Base-by-base conservation (phyloP, 2,113 vertebrate genomes). In the Entosphenus tridentatus region DNA sequence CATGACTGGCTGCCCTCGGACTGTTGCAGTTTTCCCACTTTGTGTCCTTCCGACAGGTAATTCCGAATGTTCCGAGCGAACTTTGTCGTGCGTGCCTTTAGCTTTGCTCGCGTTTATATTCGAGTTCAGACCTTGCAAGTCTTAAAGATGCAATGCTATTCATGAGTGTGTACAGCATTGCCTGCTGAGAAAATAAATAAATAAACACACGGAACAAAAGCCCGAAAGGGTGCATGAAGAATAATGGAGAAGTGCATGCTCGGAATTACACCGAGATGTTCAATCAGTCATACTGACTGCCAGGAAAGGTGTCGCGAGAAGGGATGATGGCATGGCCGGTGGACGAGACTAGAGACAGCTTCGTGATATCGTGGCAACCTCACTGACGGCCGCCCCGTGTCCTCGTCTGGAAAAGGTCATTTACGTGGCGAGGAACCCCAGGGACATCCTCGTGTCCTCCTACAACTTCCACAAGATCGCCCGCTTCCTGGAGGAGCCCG, bases 381-480 rank as follows among this genome's bases (percentile, higher is more conserved):
- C 1, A 0, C 14, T 9, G 1, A 39, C 9, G 18, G 13, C 13
- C 16, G 18, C 7, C 18, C 13, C 9, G 12, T 55, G 12, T 12
- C 1, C 3, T 65, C 57, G 8, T 11, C 21, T 2, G 2, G 14
- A 8, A 17, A 68, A 89, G 87, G 79, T 93, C 70, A 82, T 89
- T 70, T 89, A 87, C 1, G 72, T 89, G 70, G 79, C 79, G 65
- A 83, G 86, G 77, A 86, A 90, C 74, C 86, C 88, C 56, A 88
- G 87, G 78, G 89, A 89, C 0, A 80, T 86, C 0, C 72, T 69
- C 0, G 84, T 89, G 10, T 93, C 88, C 2, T 89, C 79, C 75
- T 89, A 85, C 70, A 76, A 86, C 72, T 89, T 88, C 74, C 83
- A 86, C 71, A 81, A 73, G 68, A 75, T 90, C 68, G 86, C 83